Evolutionary conservation across 1,140 invertebrate species (phyloP).

Genomic region (Drosophila nannoptera): DNA sequence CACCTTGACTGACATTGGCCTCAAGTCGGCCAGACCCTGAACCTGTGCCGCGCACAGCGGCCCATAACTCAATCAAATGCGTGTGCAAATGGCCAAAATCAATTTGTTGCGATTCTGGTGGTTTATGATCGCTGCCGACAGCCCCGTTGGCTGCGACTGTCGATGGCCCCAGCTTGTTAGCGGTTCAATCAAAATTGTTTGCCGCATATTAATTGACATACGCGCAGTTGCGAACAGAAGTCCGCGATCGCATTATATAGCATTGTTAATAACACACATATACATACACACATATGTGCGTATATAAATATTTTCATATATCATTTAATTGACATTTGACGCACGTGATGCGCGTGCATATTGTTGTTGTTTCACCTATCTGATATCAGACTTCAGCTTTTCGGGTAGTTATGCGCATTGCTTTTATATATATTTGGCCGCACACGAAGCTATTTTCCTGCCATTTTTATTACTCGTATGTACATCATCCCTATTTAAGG

Average conservation of each 20-base stretch:
- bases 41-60: constrained; percentile 38
- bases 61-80: constrained; percentile 42
- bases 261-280: constrained; percentile 57
- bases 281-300: constrained; percentile 28
- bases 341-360: constrained; percentile 66
- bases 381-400: not conserved
- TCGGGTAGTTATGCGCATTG: not conserved
- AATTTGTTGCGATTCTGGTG: constrained; percentile 66
- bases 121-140: constrained; percentile 46
- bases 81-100: constrained; percentile 64
- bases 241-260: constrained; percentile 54
- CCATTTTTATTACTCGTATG: not conserved
- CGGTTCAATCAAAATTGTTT: constrained; percentile 71
- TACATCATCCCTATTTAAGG: not conserved
- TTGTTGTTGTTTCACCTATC: constrained; percentile 9
- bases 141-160: constrained; percentile 1
- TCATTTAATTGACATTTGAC: constrained; percentile 69
- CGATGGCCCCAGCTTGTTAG: constrained; percentile 55
- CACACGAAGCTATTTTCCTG: not conserved
- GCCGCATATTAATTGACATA: constrained; percentile 66
- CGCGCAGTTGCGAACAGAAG: constrained; percentile 30
- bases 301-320: constrained; percentile 45
- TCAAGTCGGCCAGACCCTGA: constrained; percentile 1
- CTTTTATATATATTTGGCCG: not conserved
- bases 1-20: constrained; percentile 37